Conservation (phyloP, 2,113 vertebrate species). For the Passer montanus region DNA sequence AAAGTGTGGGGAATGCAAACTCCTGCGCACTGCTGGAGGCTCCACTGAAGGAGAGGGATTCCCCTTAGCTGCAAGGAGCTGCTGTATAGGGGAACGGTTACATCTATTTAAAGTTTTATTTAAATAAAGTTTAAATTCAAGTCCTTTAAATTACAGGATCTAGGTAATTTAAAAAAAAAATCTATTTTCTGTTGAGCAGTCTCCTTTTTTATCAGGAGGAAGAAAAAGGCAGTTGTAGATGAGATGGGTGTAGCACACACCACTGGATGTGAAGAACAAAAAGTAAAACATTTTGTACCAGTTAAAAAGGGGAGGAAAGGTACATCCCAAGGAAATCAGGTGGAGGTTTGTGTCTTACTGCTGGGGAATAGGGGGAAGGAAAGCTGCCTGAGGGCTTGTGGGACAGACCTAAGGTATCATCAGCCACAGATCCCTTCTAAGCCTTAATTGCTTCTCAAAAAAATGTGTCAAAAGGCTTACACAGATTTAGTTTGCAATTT, state of each 20-base stretch:
- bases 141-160: background rate
- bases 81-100: background rate
- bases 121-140: background rate
- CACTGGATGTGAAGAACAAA: rapidly evolving
- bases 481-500: background rate
- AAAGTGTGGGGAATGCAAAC: background rate
- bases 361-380: background rate
- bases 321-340: background rate
- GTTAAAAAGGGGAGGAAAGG: background rate
- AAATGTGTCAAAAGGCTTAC: background rate
- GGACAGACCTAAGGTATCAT: background rate
- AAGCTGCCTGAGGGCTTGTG: background rate
- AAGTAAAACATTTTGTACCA: background rate
- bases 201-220: background rate
- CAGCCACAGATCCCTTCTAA: background rate
- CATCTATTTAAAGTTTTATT: background rate
- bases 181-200: background rate
- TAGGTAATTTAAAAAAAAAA: background rate
- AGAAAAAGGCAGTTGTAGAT: background rate
- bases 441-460: background rate
- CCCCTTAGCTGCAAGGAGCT: background rate
- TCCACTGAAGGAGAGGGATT: background rate
- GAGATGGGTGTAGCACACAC: background rate
- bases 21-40: background rate
- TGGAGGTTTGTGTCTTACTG: background rate